Evolutionary conservation across 2,888 invertebrate genomes (phyloP), one percentile per base, ranked within the genome.

Genomic region (Hypomecis atomaria): DNA sequence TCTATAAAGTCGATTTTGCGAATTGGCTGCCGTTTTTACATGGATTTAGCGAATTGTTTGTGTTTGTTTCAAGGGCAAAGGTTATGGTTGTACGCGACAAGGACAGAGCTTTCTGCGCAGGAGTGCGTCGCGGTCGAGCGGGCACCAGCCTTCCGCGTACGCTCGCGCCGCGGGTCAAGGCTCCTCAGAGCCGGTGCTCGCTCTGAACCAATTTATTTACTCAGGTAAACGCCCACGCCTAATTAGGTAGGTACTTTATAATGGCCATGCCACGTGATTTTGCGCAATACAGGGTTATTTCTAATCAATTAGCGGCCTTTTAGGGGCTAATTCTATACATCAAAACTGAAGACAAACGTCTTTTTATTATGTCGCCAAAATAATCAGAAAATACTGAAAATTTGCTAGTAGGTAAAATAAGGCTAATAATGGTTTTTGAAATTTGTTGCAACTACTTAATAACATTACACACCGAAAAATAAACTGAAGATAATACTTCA

Each of bases 31-130:
- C 23, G 23, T 23, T 23, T 23, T 23, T 23, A 3, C 23, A 66
- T 60, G 54, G 54, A 56, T 49, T 13, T 33, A n/a, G 47, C 45
- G 56, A 62, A 60, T 63, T 34, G 64, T 59, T 44, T 54, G 47
- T 69, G 76, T 79, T 74, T 76, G 69, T 80, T 78, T 82, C 80
- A 88, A 84, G 87, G 88, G 74, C 79, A 89, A 85, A 84, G 86
- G 85, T 81, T 78, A 81, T 67, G 67, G 74, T 79, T 78, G 80
- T 72, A 71, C 73, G 75, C 76, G 75, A 74, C 90, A 92, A 92
- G 91, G 91, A 90, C 92, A 88, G 84, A 87, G 82, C 87, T 90
- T 90, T 91, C 90, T 90, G 89, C 89, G 90, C 89, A 89, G 89
- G 89, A 86, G 83, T 82, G 69, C 81, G 88, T 85, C 83, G 74